Evolutionary conservation across 1,140 invertebrate genomes (phyloP), one percentile per base, ranked within the genome.

Genomic region (Achatina immaculata): DNA sequence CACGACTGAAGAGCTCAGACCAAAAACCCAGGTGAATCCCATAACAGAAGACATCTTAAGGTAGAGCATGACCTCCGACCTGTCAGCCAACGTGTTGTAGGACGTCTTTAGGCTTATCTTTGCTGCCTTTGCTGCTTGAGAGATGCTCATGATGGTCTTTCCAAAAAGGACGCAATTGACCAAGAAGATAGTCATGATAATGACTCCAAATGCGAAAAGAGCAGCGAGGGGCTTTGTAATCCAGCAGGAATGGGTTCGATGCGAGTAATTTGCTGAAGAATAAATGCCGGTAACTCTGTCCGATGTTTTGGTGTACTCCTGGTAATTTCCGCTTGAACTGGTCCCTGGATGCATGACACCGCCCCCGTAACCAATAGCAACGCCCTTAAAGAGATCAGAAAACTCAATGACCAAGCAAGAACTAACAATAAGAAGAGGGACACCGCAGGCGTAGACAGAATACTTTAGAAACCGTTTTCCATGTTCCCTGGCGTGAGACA

Each of bases 61-160:
- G 86, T 94, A 94, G 24, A 94, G 88, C 76, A 93, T 91, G 78
- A 92, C 91, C 85, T 93, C 91, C 55, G 88, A 85, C 45, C 90
- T 86, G 9, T 81, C 90, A 31, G 87, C 83, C 43, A 84, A 66
- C 40, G 83, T 85, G 34, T 83, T 84, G 6, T 82, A 11, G 0
- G 87, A 88, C n/a, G 77, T 84, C 62, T 75, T 84, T 51, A 85
- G 80, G 86, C 86, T 84, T 69, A 65, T 48, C 48, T 83, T 81
- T 9, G 85, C 78, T 3, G 83, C 80, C 77, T 83, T 84, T 16
- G 81, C 83, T 34, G 93, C 92, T 19, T 91, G 90, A 85, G 90
- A 73, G 75, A 94, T 94, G 88, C 93, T 92, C 36, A 91, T 85
- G 6, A 92, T 90, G 7, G 91, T 92, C 38, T 87, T 78, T 0